Conservation (phyloP, 92 coral and sea anemone species). For the Zoanthus gigantus region DNA sequence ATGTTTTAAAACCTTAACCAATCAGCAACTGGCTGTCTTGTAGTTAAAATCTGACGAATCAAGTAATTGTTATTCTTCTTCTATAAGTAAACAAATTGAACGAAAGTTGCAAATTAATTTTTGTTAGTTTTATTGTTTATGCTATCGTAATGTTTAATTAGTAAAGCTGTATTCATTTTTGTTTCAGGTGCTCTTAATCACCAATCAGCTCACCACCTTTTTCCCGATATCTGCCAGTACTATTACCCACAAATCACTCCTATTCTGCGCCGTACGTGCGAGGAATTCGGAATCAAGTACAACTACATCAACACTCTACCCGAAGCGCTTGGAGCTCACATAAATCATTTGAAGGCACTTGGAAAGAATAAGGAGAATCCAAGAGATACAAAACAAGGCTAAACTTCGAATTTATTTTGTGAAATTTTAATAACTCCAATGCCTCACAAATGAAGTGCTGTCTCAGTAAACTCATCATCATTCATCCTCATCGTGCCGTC, state of each 20-base stretch:
- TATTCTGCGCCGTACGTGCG: slow-evolving; percentile 73
- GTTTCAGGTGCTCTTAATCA: slow-evolving; percentile 83
- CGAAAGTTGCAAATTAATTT: no score
- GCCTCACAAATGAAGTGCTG: no score
- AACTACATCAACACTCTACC: slow-evolving; percentile 77
- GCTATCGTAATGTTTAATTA: not conserved
- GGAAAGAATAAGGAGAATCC: slow-evolving; percentile 62
- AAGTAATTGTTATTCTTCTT: no score
- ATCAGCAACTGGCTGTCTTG: no score
- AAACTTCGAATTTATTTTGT: not conserved
- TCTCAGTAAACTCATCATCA: no score
- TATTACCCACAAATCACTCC: slow-evolving; percentile 89
- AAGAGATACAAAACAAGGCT: slow-evolving; percentile 31
- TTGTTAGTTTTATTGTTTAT: not conserved
- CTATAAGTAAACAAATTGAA: no score
- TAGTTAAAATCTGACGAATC: no score
- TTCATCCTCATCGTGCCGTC: no score
- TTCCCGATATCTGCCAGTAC: slow-evolving; percentile 81
- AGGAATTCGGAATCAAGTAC: slow-evolving; percentile 86
- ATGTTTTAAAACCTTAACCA: no score
- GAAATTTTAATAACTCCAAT: no score
- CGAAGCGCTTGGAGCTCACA: slow-evolving; percentile 80
- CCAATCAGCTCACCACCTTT: slow-evolving; percentile 84
- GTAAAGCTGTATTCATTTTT: not conserved
- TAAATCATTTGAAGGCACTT: slow-evolving; percentile 80